Conservation (phyloP, 1,140 invertebrate species). For the Drosophila santomea region DNA sequence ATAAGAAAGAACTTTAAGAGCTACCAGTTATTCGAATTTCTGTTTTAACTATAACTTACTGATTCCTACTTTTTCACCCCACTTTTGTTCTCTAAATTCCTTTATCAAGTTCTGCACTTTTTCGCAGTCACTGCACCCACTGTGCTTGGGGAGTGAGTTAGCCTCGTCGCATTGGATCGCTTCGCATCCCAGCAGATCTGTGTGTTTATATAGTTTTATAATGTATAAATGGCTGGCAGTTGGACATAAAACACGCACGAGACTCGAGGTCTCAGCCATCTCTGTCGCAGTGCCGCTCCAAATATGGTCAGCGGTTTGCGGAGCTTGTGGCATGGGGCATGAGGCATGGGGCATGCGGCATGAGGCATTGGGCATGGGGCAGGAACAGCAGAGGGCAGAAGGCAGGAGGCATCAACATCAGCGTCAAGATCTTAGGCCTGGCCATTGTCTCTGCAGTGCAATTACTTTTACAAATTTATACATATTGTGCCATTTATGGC, state of each 20-base stretch:
- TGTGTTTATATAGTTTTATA: constrained; percentile 78
- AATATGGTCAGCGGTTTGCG: constrained; percentile 59
- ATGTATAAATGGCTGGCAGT: constrained; percentile 82
- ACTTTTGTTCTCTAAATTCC: no score
- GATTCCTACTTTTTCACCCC: no score
- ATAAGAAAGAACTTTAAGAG: not conserved
- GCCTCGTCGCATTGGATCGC: constrained; percentile 33
- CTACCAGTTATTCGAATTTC: not conserved
- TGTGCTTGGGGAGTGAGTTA: constrained; percentile 30
- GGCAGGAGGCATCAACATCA: constrained; percentile 31
- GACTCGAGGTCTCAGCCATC: constrained; percentile 42
- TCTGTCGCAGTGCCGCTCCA: constrained; percentile 62
- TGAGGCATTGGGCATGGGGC: not conserved
- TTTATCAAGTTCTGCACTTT: no score
- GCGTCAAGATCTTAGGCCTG: constrained; percentile 55
- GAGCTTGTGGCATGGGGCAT: constrained; percentile 28
- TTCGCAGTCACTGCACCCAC: not conserved
- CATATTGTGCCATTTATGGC: constrained; percentile 82
- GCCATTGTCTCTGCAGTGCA: constrained; percentile 71
- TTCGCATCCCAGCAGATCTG: constrained; percentile 26
- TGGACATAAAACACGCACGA: constrained; percentile 81
- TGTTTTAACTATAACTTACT: no score
- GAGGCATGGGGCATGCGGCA: not conserved
- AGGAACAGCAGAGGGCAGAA: no score
- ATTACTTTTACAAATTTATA: constrained; percentile 85